These are phyloP conservation scores for Pomatorhinus ruficollis DNA, from an alignment of 2,113 vertebrate genomes.

Conservation along the genomic window DNA sequence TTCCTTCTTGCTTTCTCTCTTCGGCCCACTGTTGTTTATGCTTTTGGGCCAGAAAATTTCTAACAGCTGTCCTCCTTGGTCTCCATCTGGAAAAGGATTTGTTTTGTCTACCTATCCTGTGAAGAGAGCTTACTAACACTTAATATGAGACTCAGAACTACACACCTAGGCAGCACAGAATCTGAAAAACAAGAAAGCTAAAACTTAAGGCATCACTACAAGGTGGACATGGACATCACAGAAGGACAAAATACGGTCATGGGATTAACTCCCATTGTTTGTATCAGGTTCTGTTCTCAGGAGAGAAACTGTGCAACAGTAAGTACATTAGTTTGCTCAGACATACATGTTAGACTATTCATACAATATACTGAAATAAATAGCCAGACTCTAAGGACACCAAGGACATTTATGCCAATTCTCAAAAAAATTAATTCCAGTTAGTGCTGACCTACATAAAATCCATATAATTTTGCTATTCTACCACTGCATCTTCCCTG, in stretches of 20 bases:
- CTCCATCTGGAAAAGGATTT: too few relatives aligned
- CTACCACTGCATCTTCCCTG: not conserved
- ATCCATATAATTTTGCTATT: not conserved
- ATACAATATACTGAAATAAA: not conserved
- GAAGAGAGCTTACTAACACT: too few relatives aligned
- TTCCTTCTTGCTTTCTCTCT: too few relatives aligned
- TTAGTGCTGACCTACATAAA: not conserved
- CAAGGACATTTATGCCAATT: not conserved
- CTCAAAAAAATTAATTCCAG: not conserved
- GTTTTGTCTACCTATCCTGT: too few relatives aligned
- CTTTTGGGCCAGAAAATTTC: too few relatives aligned
- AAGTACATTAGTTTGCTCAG: not conserved
- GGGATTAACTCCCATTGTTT: not conserved
- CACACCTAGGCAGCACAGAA: too few relatives aligned
- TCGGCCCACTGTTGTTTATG: too few relatives aligned
- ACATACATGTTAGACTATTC: not conserved
- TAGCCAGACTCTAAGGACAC: not conserved
- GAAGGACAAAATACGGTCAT: not conserved
- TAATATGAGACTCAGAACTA: too few relatives aligned
- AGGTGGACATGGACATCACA: fast-evolving
- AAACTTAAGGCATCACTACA: not conserved
- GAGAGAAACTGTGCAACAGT: not conserved
- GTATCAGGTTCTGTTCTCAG: not conserved
- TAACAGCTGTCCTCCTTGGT: too few relatives aligned
- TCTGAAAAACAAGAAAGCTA: too few relatives aligned